These are phyloP conservation scores for Dynastes hyllus DNA, from an alignment of 2,888 invertebrate species.

Conservation along the genomic window DNA sequence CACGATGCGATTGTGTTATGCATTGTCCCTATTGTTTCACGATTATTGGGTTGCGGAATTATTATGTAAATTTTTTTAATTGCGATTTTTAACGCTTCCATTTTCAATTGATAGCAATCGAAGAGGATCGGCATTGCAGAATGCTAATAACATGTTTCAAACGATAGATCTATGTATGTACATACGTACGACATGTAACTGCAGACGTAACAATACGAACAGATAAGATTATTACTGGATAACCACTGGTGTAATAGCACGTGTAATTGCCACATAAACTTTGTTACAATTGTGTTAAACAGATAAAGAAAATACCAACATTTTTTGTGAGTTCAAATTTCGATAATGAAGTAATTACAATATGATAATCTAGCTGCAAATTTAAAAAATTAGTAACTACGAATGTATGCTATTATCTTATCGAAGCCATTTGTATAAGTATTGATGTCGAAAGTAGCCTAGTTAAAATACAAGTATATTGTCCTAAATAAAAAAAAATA, in stretches of 20 bases:
- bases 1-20: constrained; percentile 34
- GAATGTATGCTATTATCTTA: neutral
- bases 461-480: too few species aligned
- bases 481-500: too few species aligned
- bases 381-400: too few species aligned
- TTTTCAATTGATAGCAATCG: constrained; percentile 39
- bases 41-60: constrained; percentile 49
- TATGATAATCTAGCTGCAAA: too few species aligned
- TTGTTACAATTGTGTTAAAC: too few species aligned
- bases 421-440: neutral
- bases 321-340: too few species aligned
- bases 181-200: constrained; percentile 6
- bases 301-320: too few species aligned
- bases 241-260: neutral
- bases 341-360: too few species aligned
- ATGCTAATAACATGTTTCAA: constrained; percentile 30
- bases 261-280: constrained; percentile 5
- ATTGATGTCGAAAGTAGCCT: too few species aligned
- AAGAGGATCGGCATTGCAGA: constrained; percentile 15
- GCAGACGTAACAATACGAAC: neutral
- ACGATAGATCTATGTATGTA: constrained; percentile 23
- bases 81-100: constrained; percentile 48
- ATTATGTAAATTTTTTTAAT: constrained; percentile 53
- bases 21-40: constrained; percentile 47
- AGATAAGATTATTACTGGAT: too few species aligned